Evolutionary conservation across 2,113 vertebrate genomes (phyloP), one percentile per base, ranked within the genome.

Genomic region (Podocnemis expansa): DNA sequence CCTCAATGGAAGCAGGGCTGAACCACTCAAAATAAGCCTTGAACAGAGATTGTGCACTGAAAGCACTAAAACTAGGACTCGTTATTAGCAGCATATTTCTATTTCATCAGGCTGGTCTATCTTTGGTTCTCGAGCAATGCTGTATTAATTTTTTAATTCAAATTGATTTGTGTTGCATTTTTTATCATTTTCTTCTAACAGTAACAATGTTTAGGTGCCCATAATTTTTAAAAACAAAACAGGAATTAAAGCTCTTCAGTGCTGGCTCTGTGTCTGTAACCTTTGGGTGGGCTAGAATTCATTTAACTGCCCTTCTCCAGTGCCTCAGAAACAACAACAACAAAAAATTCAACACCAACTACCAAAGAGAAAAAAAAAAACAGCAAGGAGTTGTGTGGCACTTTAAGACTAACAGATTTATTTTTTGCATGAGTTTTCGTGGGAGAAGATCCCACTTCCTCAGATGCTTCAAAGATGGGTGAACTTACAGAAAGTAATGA

Each of bases 1-100:
- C 29, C 84, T 93, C 75, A 90, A 84, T 52, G 54, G 79, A 95
- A 96, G 85, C 82, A 88, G 16, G 21, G 45, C 34, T 82, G 67
- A 73, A 79, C 80, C 91, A 84, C 47, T 24, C 84, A 41, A 29
- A 84, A 58, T n/a, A 76, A 60, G 22, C 29, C 67, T 87, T 78
- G 94, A 73, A 89, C 90, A 80, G 43, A 88, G 29, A 93, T 60
- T 56, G 25, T 87, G 34, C 84, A 49, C 41, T 60, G 29, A 79
- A 55, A 67, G 21, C 56, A 19, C 34, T 79, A 12, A 43, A 88
- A 78, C 2, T 6, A 84, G 45, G 63, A 88, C 21, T 9, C 25
- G 85, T 76, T 87, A 54, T 60, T 85, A 51, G 7, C 56, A 43
- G 12, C 11, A 38, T 2, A 3, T 24, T 94, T 5, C 49, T 6